phyloP scores from a whole-genome alignment of 2,888 invertebrate genomes.

The Torymus aiolomorphi region DNA sequence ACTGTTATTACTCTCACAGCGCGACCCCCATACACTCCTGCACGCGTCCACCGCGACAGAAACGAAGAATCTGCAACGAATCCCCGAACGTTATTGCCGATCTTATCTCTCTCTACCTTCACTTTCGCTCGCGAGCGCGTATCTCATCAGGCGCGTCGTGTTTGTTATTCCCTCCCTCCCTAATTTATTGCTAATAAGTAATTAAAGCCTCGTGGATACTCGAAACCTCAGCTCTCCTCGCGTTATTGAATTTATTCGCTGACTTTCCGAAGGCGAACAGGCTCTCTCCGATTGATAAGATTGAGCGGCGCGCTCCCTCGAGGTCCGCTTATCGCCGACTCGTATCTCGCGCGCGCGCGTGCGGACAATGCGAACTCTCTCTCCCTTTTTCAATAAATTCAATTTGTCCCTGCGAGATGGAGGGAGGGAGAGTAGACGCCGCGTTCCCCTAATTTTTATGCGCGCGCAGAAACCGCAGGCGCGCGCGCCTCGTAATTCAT shows the following conservation, averaged over 20 bases:
- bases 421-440: too few species aligned
- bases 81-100: slow-evolving; percentile 49
- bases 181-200: slow-evolving; percentile 47
- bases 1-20: slow-evolving; percentile 61
- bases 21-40: too few species aligned
- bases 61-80: slow-evolving; percentile 50
- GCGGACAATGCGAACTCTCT: background rate
- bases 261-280: slow-evolving; percentile 36
- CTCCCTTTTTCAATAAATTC: slow-evolving; percentile 51
- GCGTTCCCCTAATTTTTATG: slow-evolving; percentile 52
- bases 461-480: slow-evolving; percentile 24
- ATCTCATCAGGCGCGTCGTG: background rate
- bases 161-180: slow-evolving; percentile 22
- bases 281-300: slow-evolving; percentile 48
- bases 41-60: background rate
- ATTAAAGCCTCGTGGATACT: slow-evolving; percentile 27
- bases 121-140: background rate
- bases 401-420: slow-evolving; percentile 36
- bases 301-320: background rate
- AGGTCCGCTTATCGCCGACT: slow-evolving; percentile 11
- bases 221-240: background rate
- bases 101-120: slow-evolving; percentile 38
- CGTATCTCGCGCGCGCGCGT: slow-evolving; percentile 33
- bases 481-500: slow-evolving; percentile 59
- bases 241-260: slow-evolving; percentile 34